A percentile compares a stretch with the other conserved stretches of the same genome.
Evolutionary conservation across 2,113 vertebrate genomes (phyloP).

Genomic region (Urocynchramus pylzowi): DNA sequence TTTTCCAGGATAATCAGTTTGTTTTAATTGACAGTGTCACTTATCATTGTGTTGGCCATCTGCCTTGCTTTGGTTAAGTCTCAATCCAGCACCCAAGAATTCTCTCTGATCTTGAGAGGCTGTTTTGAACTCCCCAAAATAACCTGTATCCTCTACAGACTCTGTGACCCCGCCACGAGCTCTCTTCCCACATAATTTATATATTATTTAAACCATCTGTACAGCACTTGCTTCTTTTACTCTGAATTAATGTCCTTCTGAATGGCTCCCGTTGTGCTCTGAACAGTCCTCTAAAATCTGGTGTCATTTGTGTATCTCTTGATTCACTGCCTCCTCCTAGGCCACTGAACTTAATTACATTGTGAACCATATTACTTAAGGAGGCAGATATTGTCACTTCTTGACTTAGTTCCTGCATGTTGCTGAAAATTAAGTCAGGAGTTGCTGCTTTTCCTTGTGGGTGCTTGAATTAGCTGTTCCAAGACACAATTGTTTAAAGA

Average conservation of each 20-base stretch:
- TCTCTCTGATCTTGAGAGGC: background rate
- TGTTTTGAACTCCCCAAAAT: background rate
- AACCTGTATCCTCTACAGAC: background rate
- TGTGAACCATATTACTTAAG: constrained; percentile 18
- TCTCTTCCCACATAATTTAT: background rate
- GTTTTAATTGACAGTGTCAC: background rate
- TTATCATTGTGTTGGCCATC: background rate
- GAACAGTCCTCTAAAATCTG: background rate
- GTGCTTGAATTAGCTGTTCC: background rate
- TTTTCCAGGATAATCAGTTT: background rate
- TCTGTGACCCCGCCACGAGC: background rate
- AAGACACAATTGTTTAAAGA: constrained; percentile 2
- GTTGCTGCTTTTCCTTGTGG: background rate
- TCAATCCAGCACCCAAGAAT: background rate
- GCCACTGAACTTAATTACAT: background rate
- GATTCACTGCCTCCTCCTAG: background rate
- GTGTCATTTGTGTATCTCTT: background rate
- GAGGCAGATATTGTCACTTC: background rate
- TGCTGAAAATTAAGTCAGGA: constrained; percentile 22
- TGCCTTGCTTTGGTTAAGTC: background rate
- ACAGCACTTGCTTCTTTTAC: background rate
- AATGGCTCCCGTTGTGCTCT: background rate
- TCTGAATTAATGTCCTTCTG: background rate
- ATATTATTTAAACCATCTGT: background rate
- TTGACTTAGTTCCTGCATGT: background rate